These are phyloP conservation scores for Habroteleia sp. DNA, from an alignment of 2,888 invertebrate species.

Conservation along the genomic window DNA sequence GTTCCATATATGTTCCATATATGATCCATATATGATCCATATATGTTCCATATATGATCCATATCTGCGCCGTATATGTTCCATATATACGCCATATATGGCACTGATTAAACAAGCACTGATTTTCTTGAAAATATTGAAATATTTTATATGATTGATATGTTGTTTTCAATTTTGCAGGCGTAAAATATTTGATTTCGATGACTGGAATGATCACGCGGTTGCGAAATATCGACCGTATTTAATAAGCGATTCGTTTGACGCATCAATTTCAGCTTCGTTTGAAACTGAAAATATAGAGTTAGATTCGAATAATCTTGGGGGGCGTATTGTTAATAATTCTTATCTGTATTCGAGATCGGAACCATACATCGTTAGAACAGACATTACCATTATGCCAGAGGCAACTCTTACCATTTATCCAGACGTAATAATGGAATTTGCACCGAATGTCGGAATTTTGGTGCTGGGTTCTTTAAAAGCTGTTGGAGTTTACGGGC, in stretches of 20 bases:
- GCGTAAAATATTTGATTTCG: constrained; percentile 96
- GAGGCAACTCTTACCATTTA: constrained; percentile 91
- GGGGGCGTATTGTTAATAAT: constrained; percentile 88
- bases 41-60: too few species aligned
- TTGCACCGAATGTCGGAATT: constrained; percentile 97
- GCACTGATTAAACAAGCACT: too few species aligned
- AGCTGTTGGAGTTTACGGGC: constrained; percentile 89
- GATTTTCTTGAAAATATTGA: too few species aligned
- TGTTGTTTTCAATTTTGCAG: too few species aligned
- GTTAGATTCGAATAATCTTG: constrained; percentile 86
- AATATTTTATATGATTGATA: too few species aligned
- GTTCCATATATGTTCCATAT: too few species aligned
- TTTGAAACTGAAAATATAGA: constrained; percentile 83
- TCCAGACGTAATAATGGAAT: constrained; percentile 95
- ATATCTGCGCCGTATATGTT: too few species aligned
- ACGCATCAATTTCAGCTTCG: constrained; percentile 88
- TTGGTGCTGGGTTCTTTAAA: constrained; percentile 94
- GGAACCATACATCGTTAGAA: constrained; percentile 89
- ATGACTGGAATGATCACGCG: constrained; percentile 99
- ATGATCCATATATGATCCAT: too few species aligned
- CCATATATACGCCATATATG: too few species aligned
- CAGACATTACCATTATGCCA: constrained; percentile 99
- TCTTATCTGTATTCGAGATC: constrained; percentile 85
- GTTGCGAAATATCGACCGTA: constrained; percentile 95
- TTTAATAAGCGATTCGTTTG: constrained; percentile 88